Base-by-base conservation (phyloP, 2,888 invertebrate genomes). In the Amblyteles armatorius region DNA sequence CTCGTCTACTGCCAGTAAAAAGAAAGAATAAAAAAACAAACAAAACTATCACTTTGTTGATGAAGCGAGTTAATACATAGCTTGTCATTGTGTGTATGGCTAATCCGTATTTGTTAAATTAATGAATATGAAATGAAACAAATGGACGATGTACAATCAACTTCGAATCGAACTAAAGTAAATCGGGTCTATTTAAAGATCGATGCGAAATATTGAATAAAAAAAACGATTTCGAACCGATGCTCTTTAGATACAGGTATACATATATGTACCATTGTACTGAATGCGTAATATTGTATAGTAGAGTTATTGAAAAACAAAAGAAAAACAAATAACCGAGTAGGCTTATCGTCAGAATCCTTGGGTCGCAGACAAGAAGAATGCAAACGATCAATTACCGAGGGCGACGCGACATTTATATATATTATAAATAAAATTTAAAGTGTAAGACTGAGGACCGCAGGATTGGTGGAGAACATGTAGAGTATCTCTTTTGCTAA, bases 71-170 rank as follows among this genome's bases (percentile, higher is more conserved):
- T 72, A 82, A 50, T 48, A 76, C 44, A 63, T 78, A 79, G 67
- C 55, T 71, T 79, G 71, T 76, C 67, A 67, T 76, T 52, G 73
- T 71, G 78, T 82, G 19, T 77, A 76, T 57, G 74, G 79, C 74
- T 82, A 52, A 79, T 36, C 63, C 33, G 67, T 78, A 78, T 50
- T 44, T 78, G 50, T 71, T 67, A 72, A 48, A 80, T 16, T 48
- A 74, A 40, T 55, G 22, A 67, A 67, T 13, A 71, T 48, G 2
- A 72, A 40, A 60, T 33, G 36, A 67, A 77, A 48, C 22, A 72
- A 83, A 82, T 79, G 44, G 86, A 84, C 85, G 79, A 83, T 86
- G 86, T 87, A 87, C 87, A 86, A 87, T 87, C 84, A 84, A 87
- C 80, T 86, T 79, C 82, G 83, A 85, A 85, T 85, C 85, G 85